Base-by-base conservation (phyloP, 2,888 invertebrate genomes). In the Cheilosia pagana region DNA sequence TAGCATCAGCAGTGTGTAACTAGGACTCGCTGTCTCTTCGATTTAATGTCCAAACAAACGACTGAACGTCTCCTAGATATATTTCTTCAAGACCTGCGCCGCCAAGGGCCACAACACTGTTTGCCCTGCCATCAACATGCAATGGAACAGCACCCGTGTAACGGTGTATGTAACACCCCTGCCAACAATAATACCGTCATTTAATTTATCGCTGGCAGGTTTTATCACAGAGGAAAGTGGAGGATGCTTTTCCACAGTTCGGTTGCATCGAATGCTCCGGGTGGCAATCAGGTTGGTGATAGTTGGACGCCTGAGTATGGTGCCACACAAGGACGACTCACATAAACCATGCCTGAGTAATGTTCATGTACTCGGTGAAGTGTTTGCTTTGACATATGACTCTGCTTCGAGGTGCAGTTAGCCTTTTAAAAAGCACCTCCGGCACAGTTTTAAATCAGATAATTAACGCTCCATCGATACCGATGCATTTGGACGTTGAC, bases 201-300 rank as follows among this genome's bases (percentile, higher is more conserved):
- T 78, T 62, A 78, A 63, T 78, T 78, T 71, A 78, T 78, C 71
- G 65, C 57, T 78, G 57, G 78, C 78, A 71, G 55, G 78, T 78
- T 78, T 78, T 78, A 78, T 78, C 78, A 65, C 71, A 21, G 41
- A 19, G 63, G n/a, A 45, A 78, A 70, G 50, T 78, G 71, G 55
- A 35, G 53, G 53, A 62, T 31, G 48, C 35, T 50, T 70, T 70
- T 65, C 63, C 63, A 70, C 71, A 63, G 50, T 50, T 55, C 63
- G 70, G 31, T 50, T 78, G 63, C 63, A 71, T 31, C 23, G 23
- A 55, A 48, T 71, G 39, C 50, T 55, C 23, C 41, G 50, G 45
- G 48, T 31, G 63, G 59, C 78, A 78, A 57, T 71, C 50, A 62
- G 55, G 50, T 41, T 43, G 50, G 8, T 50, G 48, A 35, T 60